phyloP scores from a whole-genome alignment of 1,140 invertebrate genomes.

The Stegodyphus mimosarum region DNA sequence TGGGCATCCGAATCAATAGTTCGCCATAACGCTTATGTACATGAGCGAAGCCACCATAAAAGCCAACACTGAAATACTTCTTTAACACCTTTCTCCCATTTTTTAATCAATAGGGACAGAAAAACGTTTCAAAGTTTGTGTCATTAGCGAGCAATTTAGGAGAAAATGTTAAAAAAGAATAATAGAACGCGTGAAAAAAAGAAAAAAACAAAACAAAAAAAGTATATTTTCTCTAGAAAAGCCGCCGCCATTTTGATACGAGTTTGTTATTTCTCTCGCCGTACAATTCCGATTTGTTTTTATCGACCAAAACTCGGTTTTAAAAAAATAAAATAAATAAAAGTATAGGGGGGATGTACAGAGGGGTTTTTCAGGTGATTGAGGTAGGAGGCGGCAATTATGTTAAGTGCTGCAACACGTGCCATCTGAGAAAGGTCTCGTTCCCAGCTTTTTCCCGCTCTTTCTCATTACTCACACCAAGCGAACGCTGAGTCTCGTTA shows the following conservation, averaged over 20 bases:
- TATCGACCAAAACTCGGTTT: constrained; percentile 3
- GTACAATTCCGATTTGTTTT: constrained; percentile 24
- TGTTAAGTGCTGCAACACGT: constrained; percentile 45
- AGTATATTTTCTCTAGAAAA: constrained; percentile 1
- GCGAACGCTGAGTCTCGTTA: constrained; percentile 11
- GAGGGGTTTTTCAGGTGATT: constrained; percentile 11
- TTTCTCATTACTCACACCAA: constrained; percentile 26
- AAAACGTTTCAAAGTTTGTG: constrained; percentile 21
- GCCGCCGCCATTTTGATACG: constrained; percentile 29
- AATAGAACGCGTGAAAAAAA: no score
- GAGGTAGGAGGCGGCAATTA: constrained; percentile 35
- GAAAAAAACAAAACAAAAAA: constrained; percentile 14
- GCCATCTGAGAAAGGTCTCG: constrained; percentile 3
- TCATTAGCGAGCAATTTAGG: constrained; percentile 41
- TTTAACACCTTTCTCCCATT: neutral
- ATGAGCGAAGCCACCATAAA: neutral
- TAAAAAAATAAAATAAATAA: neutral
- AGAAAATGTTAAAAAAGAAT: neutral
- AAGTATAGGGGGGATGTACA: no score
- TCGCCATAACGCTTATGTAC: no score
- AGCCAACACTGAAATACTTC: neutral
- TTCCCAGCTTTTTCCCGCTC: neutral
- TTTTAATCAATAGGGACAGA: constrained; percentile 9
- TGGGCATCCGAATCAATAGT: no score
- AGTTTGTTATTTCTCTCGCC: constrained; percentile 22